Evolutionary conservation across 2,888 invertebrate species (phyloP).

Genomic region (Aspidiotus destructor): DNA sequence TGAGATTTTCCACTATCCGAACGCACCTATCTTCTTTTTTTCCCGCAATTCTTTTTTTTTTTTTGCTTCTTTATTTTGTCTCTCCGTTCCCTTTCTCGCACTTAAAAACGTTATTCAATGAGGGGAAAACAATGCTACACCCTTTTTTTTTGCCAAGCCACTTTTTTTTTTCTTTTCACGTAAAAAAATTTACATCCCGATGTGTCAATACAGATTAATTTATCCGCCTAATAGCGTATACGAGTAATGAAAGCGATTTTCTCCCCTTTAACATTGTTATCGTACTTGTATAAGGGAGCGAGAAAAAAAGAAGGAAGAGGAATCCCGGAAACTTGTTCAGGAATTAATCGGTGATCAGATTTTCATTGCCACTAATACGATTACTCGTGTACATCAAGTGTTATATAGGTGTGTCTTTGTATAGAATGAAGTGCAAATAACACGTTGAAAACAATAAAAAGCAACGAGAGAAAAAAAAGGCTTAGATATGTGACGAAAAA

Average conservation of each 20-base stretch:
- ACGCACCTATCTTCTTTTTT: constrained; percentile 27
- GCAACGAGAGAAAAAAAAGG: neutral
- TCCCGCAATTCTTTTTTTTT: constrained; percentile 9
- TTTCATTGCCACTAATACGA: constrained; percentile 16
- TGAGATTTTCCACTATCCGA: constrained; percentile 33
- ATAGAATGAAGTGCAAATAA: neutral
- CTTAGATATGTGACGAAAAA: neutral
- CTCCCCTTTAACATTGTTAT: constrained; percentile 11
- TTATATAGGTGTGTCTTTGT: neutral
- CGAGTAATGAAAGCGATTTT: constrained; percentile 12
- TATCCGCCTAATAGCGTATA: constrained; percentile 31
- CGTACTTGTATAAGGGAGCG: neutral
- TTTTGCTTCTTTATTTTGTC: neutral
- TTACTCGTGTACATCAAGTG: neutral
- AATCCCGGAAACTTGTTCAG: constrained; percentile 12
- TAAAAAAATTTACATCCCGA: constrained; percentile 31
- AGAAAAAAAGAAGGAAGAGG: neutral
- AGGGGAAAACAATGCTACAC: constrained; percentile 29
- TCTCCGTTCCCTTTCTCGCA: constrained; percentile 15
- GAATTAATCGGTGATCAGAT: constrained; percentile 23
- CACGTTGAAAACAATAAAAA: neutral
- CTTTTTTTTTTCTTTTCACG: constrained; percentile 24
- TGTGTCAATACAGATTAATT: constrained; percentile 33
- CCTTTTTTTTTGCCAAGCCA: constrained; percentile 23
- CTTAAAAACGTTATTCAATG: constrained; percentile 27